phyloP scores from a whole-genome alignment of 2,888 invertebrate genomes.

The Empis stercorea region DNA sequence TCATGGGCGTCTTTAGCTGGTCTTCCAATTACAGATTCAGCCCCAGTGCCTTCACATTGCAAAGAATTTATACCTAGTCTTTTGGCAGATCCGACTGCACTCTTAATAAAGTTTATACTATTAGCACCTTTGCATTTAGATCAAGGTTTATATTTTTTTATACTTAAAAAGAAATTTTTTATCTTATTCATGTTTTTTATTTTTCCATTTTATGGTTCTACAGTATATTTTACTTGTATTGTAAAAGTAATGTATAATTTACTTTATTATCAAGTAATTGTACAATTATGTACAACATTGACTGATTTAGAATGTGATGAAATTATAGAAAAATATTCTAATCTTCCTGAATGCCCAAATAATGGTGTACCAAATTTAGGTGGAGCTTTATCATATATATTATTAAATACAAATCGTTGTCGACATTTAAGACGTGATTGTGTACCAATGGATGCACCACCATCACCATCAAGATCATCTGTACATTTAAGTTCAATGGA shows the following conservation, averaged over 20 bases:
- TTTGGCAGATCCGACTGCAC: slow-evolving; percentile 71
- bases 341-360: not conserved
- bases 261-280: slow-evolving; percentile 76
- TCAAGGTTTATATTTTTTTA: slow-evolving; percentile 48
- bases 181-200: not conserved
- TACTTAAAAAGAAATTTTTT: not conserved
- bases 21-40: slow-evolving; percentile 26
- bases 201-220: slow-evolving; percentile 23
- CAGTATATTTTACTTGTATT: slow-evolving; percentile 80
- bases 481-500: slow-evolving; percentile 34
- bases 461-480: not conserved
- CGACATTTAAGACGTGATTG: slow-evolving; percentile 29
- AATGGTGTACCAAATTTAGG: slow-evolving; percentile 21
- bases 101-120: slow-evolving; percentile 76
- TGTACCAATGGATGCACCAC: slow-evolving; percentile 21
- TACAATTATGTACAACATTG: slow-evolving; percentile 60
- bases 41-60: slow-evolving; percentile 32
- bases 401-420: slow-evolving; percentile 28
- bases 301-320: slow-evolving; percentile 50
- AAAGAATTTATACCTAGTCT: slow-evolving; percentile 59
- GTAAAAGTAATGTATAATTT: slow-evolving; percentile 81
- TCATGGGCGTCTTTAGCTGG: slow-evolving; percentile 36
- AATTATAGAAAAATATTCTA: slow-evolving; percentile 29
- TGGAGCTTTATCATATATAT: slow-evolving; percentile 31
- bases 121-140: slow-evolving; percentile 75